These are phyloP conservation scores for Sphecodes monilicornis DNA, from an alignment of 2,888 invertebrate genomes.

Conservation along the genomic window DNA sequence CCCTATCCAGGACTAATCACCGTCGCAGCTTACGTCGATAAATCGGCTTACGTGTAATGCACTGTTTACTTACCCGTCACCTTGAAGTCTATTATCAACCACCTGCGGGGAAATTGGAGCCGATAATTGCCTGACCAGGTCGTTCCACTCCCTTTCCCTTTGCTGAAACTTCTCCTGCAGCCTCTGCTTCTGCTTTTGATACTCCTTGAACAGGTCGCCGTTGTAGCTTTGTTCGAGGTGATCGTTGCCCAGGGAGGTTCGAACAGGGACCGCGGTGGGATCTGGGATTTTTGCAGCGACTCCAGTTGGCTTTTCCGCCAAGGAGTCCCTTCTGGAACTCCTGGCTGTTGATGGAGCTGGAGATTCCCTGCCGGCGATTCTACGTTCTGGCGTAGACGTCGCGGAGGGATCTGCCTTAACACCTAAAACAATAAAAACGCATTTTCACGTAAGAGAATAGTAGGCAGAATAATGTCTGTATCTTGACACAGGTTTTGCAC, in stretches of 20 bases:
- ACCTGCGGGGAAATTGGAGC: slow-evolving; percentile 79
- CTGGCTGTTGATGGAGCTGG: slow-evolving; percentile 89
- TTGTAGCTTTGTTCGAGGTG: slow-evolving; percentile 85
- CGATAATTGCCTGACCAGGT: slow-evolving; percentile 85
- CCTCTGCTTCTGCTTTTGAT: slow-evolving; percentile 91
- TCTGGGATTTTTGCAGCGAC: slow-evolving; percentile 81
- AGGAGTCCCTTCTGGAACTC: slow-evolving; percentile 88
- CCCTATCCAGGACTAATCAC: slow-evolving; percentile 1
- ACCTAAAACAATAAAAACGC: slow-evolving; percentile 58
- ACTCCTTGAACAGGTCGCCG: slow-evolving; percentile 92
- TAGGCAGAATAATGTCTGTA: background rate
- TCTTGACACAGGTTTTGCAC: background rate
- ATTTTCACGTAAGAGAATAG: background rate
- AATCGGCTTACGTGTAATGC: background rate
- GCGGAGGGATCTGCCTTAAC: slow-evolving; percentile 84
- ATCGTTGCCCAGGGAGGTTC: slow-evolving; percentile 80
- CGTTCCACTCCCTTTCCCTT: slow-evolving; percentile 86
- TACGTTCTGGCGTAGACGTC: slow-evolving; percentile 89
- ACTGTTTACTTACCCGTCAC: slow-evolving; percentile 84
- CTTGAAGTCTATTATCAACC: slow-evolving; percentile 84
- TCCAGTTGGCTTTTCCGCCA: slow-evolving; percentile 86
- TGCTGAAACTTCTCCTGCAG: slow-evolving; percentile 86
- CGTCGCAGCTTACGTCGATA: background rate
- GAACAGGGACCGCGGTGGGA: slow-evolving; percentile 75
- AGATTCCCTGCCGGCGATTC: slow-evolving; percentile 86